Conservation (phyloP, 1,140 invertebrate species). For the Pomacea maculata region DNA sequence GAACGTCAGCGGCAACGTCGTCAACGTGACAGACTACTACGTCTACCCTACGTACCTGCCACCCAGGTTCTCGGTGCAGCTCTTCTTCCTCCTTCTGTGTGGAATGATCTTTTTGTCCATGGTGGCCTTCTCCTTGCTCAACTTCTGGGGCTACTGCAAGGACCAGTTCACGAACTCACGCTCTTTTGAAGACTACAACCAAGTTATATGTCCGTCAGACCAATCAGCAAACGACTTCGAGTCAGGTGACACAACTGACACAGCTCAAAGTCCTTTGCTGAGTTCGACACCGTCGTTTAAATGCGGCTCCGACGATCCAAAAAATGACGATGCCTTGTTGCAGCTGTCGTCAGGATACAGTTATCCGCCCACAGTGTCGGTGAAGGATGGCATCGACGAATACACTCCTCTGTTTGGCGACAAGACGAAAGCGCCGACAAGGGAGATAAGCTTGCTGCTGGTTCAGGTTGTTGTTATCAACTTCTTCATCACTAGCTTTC, state of each 20-base stretch:
- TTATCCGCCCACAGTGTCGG: too few species aligned
- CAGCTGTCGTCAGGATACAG: too few species aligned
- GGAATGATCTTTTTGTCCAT: constrained; percentile 17
- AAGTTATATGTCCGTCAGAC: too few species aligned
- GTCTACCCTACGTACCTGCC: constrained; percentile 10
- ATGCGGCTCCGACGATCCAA: too few species aligned
- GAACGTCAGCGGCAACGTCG: constrained; percentile 34
- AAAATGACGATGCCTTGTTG: too few species aligned
- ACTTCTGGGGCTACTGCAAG: constrained; percentile 29
- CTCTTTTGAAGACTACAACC: background rate
- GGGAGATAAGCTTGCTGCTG: background rate
- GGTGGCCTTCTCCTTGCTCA: constrained; percentile 26
- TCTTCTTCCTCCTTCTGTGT: constrained; percentile 31
- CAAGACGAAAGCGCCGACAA: background rate
- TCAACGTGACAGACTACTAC: constrained; percentile 13
- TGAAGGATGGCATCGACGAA: too few species aligned
- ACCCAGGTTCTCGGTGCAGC: constrained; percentile 27
- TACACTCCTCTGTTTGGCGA: too few species aligned
- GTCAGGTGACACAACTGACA: too few species aligned
- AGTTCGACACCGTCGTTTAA: too few species aligned
- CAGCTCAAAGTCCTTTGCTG: too few species aligned
- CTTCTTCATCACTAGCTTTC: constrained; percentile 69
- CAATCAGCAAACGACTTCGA: too few species aligned
- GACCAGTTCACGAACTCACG: constrained; percentile 34
- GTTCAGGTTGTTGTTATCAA: background rate